Base-by-base conservation (phyloP, 2,888 invertebrate species). In the Apotomis betuletana region DNA sequence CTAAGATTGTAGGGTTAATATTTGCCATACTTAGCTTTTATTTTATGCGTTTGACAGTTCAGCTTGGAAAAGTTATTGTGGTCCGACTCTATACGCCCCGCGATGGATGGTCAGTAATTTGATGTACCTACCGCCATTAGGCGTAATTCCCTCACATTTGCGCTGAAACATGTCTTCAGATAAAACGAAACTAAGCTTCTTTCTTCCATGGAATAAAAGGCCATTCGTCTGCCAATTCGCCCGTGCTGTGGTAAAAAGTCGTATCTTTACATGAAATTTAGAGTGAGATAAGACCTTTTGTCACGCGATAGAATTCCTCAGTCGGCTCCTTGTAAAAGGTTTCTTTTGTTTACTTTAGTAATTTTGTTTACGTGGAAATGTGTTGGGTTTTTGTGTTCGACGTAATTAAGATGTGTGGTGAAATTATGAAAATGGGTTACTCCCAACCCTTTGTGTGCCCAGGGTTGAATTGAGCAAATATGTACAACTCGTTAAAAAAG, bases 111-210 rank as follows among this genome's bases (percentile, higher is more conserved):
- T 27, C 10, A 36, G 6, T 51, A 51, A 62, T 51, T 62, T 62
- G 51, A 62, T 51, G 49, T 5, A 12, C 49, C 38, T 5, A 12
- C 49, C 13, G 52, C 36, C 12, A 61, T 61, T 61, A 61, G 38
- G 3, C 62, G 49, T 63, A 63, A 63, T 63, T 63, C 9, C n/a
- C 51, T n/a, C 51, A 51, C 62, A 63, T 52, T 63, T 52, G 38
- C 36, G 52, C n/a, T 27, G 49, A 49, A 44, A 2, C 36, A 49
- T 49, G 49, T 49, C 49, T 49, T 61, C 5, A 8, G 49, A 15
- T 44, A 61, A 27, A 27, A 27, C 27, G 27, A 27, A 27, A 27
- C 27, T 27, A 27, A 27, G 27, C 27, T 27, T 27, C 27, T 27
- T 27, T 27, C 27, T 27, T 27, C 27, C 27, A 1, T 27, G 27